Evolutionary conservation across 2,113 vertebrate species (phyloP), one percentile per base, ranked within the genome.

Genomic region (Orycteropus afer): DNA sequence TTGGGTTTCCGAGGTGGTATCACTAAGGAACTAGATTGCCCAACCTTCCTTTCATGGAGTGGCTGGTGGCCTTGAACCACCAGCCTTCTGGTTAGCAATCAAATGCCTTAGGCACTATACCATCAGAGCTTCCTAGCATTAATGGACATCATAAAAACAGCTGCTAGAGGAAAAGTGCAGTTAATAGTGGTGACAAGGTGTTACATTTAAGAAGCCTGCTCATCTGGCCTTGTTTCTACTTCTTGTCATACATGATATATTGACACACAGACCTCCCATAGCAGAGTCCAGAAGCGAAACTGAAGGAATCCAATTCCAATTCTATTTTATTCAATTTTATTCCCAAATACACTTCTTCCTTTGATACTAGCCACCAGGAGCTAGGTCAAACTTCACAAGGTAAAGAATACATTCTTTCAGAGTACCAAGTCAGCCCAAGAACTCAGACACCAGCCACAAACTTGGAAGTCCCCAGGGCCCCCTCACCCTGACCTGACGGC

Each of bases 161-260:
- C 11, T 90, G 34, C 71, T 76, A 69, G 3, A 84, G 63, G 57
- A 92, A 69, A 51, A 27, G 53, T n/a, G n/a, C n/a, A n/a, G n/a
- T n/a, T n/a, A n/a, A n/a, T n/a, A n/a, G n/a, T 57, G 59, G 94
- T 34, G 76, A 87, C 20, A 92, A 84, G n/a, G n/a, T 91, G 51
- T 67, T 55, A 77, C n/a, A 42, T 0, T 45, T 25, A 61, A 87
- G 78, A 25, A 74, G n/a, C 23, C 51, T 40, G 32, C 22, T 10
- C 42, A 69, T 22, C 0, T 40, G 78, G 37, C 55, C 53, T 84
- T 91, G 57, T 59, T 51, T 81, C 40, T 65, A 65, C 27, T 55
- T 83, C 53, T 84, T 65, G 37, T 61, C 81, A 22, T 7, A 3
- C 11, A 10, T 17, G 17, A n/a, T 11, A 3, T 74, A 12, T 23